Base-by-base conservation (phyloP, 2,113 vertebrate genomes). In the Neodontobutis hainanensis region DNA sequence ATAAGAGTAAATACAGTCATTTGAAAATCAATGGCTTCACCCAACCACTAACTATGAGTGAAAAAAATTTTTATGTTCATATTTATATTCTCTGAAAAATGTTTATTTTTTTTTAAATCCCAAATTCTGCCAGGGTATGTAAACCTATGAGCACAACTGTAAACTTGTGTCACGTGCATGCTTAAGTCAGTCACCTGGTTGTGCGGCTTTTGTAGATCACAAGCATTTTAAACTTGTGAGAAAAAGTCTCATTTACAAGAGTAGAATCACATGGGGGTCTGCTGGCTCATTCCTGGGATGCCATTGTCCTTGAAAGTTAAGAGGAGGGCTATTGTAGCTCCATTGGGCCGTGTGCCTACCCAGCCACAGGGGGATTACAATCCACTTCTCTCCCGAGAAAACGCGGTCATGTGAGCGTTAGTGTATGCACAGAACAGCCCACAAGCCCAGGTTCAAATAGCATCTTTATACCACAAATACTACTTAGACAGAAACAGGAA, bases 191-290 rank as follows among this genome's bases (percentile, higher is more conserved):
- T 9, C 53, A 35, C 2, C 2, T 0, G 19, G 51, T 38, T 38
- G 27, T 4, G 6, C 19, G 46, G 44, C 44, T 50, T 57, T 32
- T n/a, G 47, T 16, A 38, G 53, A 87, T 85, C 87, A 77, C 78
- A 71, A 79, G 77, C 53, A 60, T 62, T 67, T 77, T 42, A 78
- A 75, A 79, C 70, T 63, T 83, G 62, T 80, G 86, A 82, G 78
- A 82, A 82, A 81, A 79, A 70, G 11, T 34, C 82, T 5, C 19
- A 55, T 65, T 64, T 73, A 72, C 34, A 70, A 68, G 70, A 87
- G 80, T 51, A 62, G 70, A 81, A 81, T 94, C 91, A 94, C 91
- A 93, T 92, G 92, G 77, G 43, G 73, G 80, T 89, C 83, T 78
- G 81, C 78, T 84, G 76, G 70, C 65, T 89, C 84, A 92, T 93